Evolutionary conservation across 2,888 invertebrate species (phyloP).

Genomic region (Pyrrhosoma nymphula): DNA sequence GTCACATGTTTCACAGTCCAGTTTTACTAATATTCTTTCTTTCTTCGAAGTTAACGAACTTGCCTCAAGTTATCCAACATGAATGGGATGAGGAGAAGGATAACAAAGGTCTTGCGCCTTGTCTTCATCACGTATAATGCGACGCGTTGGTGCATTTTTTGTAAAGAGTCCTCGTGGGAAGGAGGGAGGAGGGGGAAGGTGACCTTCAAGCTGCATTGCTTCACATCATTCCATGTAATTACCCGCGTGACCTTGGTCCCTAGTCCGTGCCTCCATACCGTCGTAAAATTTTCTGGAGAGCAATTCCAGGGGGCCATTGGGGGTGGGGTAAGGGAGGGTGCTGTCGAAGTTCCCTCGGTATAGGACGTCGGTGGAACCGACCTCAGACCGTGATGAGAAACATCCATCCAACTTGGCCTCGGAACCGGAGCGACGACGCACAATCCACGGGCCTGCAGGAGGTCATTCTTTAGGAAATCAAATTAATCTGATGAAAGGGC

Average conservation of each 20-base stretch:
- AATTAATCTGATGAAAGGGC: conserved; percentile 1
- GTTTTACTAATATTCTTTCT: not conserved
- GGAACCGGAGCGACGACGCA: not conserved
- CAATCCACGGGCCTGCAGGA: not conserved
- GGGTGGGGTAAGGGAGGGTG: no score
- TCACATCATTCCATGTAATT: not conserved
- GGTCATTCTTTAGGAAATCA: conserved; percentile 14
- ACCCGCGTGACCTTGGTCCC: not conserved
- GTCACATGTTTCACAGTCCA: not conserved
- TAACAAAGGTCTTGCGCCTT: not conserved
- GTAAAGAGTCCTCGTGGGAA: not conserved
- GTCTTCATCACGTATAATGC: not conserved
- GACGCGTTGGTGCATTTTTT: not conserved
- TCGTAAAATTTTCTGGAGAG: not conserved
- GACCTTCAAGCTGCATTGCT: not conserved
- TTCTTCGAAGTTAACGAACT: not conserved
- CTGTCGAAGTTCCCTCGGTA: not conserved
- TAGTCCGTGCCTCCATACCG: not conserved
- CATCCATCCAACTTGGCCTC: not conserved
- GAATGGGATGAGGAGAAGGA: not conserved
- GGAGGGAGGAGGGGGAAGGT: not conserved
- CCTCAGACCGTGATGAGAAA: not conserved
- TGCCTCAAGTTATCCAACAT: not conserved
- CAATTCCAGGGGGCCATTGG: not conserved
- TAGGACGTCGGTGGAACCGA: not conserved